Evolutionary conservation across 2,113 vertebrate species (phyloP).

Genomic region (Hyperopisus bebe): DNA sequence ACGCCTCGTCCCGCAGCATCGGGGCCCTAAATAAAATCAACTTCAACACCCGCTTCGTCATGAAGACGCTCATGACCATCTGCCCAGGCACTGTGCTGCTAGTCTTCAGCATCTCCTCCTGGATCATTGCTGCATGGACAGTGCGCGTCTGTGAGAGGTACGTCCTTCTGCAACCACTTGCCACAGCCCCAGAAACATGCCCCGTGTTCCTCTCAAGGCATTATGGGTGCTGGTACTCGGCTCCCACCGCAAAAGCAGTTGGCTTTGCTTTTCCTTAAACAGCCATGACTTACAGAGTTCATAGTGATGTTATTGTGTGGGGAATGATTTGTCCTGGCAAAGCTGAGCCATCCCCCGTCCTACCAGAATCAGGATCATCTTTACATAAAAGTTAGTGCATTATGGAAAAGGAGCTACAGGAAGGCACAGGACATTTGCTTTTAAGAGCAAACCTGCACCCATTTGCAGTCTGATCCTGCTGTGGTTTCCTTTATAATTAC

Average conservation of each 20-base stretch:
- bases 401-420: not conserved
- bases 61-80: slow-evolving; percentile 94
- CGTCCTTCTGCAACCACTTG: slow-evolving; percentile 27
- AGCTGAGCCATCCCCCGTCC: slow-evolving; percentile 46
- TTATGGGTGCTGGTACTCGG: not conserved
- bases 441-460: not conserved
- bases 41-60: slow-evolving; percentile 92
- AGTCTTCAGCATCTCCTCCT: slow-evolving; percentile 91
- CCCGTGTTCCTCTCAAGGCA: not conserved
- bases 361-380: slow-evolving; percentile 35
- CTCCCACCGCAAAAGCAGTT: slow-evolving; percentile 17
- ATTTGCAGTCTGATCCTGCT: not conserved
- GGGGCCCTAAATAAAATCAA: slow-evolving; percentile 81
- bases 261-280: slow-evolving; percentile 49
- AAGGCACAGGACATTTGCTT: not conserved
- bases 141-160: slow-evolving; percentile 90
- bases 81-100: slow-evolving; percentile 86
- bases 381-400: slow-evolving; percentile 23
- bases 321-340: slow-evolving; percentile 65
- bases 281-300: slow-evolving; percentile 58
- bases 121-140: slow-evolving; percentile 92
- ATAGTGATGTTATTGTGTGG: slow-evolving; percentile 64
- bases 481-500: not conserved
- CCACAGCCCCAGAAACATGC: not conserved
- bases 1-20: slow-evolving; percentile 85